A percentile compares a stretch with the other conserved stretches of the same genome.
phyloP scores from a whole-genome alignment of 37 sponge, comb jelly and placozoan genomes.

The Haliclona indistincta region DNA sequence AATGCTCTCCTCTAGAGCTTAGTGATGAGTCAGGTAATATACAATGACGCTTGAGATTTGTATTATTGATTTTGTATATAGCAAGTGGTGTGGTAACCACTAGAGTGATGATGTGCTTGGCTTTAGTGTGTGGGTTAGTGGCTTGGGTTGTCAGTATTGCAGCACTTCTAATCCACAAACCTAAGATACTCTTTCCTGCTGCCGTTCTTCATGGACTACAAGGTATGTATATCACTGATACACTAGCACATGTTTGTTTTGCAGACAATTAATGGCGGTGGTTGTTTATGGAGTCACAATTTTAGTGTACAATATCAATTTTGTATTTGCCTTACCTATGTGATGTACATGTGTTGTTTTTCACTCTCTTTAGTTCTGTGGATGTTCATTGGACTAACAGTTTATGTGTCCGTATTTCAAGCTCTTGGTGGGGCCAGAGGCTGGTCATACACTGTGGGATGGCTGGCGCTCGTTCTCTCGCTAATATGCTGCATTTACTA shows the following conservation, averaged over 20 bases:
- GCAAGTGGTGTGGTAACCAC: not conserved
- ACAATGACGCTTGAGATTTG: too few relatives aligned
- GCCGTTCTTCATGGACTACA: conserved; percentile 16
- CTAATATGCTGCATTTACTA: conserved; percentile 38
- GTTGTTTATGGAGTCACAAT: too few relatives aligned
- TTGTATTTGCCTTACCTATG: not conserved
- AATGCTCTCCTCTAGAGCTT: not conserved
- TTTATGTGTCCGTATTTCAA: not conserved
- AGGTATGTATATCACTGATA: conserved; percentile 11
- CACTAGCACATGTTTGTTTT: not conserved
- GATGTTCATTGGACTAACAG: not conserved
- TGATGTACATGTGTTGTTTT: not conserved
- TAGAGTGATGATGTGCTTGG: conserved; percentile 37
- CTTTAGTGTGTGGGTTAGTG: conserved; percentile 34
- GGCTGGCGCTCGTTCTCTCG: conserved; percentile 53
- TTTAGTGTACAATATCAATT: too few relatives aligned
- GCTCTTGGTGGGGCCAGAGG: not conserved
- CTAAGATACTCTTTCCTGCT: conserved; percentile 21
- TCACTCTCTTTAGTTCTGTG: not conserved
- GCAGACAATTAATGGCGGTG: not conserved
- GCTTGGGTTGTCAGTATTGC: conserved; percentile 45
- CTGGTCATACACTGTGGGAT: conserved; percentile 73
- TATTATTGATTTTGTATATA: too few relatives aligned
- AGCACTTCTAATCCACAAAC: conserved; percentile 34
- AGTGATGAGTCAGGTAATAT: not conserved